These are phyloP conservation scores for Amblyjoppa proteus DNA, from an alignment of 2,888 invertebrate species.

Conservation along the genomic window DNA sequence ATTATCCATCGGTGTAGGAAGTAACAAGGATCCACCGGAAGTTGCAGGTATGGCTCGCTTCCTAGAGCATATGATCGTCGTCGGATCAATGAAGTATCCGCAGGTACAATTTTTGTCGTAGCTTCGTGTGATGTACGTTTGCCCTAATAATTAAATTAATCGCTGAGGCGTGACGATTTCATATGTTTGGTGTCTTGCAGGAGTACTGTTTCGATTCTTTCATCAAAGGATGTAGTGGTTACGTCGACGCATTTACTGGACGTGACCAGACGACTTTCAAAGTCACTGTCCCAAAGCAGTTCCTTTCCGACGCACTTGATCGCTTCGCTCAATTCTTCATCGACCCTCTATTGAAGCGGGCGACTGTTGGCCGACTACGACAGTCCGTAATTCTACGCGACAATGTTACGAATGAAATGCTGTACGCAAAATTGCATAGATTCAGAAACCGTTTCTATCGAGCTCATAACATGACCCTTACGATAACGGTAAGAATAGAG, in stretches of 20 bases:
- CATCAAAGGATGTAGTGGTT: conserved; percentile 87
- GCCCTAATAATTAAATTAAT: too few relatives aligned
- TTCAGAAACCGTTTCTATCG: conserved; percentile 87
- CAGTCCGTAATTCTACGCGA: background rate
- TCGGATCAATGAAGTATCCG: conserved; percentile 95
- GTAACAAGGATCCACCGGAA: conserved; percentile 91
- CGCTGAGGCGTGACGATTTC: background rate
- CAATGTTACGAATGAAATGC: conserved; percentile 50
- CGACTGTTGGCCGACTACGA: background rate
- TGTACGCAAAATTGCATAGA: conserved; percentile 90
- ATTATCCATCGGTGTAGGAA: conserved; percentile 91
- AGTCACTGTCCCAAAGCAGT: conserved; percentile 93
- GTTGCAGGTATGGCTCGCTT: conserved; percentile 94
- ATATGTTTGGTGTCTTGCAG: background rate
- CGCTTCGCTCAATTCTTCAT: conserved; percentile 80
- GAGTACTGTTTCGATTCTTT: conserved; percentile 85
- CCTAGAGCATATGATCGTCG: conserved; percentile 96
- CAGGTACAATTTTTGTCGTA: conserved; percentile 86
- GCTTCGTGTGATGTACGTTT: background rate
- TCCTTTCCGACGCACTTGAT: conserved; percentile 91
- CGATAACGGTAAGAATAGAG: conserved; percentile 88
- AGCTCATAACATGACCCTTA: conserved; percentile 90
- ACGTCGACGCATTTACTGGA: conserved; percentile 94
- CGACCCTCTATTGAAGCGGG: too few relatives aligned
- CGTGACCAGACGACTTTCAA: conserved; percentile 94